A percentile compares a stretch with the other conserved stretches of the same genome.
These are phyloP conservation scores for Drosophila koepferae DNA, from an alignment of 2,888 invertebrate species.

Conservation along the genomic window DNA sequence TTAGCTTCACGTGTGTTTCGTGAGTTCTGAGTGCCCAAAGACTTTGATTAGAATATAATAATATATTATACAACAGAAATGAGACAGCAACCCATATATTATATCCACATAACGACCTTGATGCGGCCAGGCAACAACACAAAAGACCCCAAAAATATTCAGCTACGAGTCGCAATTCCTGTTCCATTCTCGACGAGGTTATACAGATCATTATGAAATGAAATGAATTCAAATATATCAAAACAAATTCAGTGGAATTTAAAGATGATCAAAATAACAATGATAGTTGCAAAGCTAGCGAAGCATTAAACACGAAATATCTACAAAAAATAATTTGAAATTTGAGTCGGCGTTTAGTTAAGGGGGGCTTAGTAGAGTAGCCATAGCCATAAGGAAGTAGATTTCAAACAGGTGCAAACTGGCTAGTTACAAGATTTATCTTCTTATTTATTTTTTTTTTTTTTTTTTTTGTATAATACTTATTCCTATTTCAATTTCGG, in stretches of 20 bases:
- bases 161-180: conserved; percentile 38
- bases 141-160: conserved; percentile 26
- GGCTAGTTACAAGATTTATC: conserved; percentile 39
- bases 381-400: conserved; percentile 36
- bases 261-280: background rate
- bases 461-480: background rate
- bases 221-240: conserved; percentile 30
- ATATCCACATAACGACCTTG: conserved; percentile 55
- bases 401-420: conserved; percentile 20
- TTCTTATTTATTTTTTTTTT: too few species aligned
- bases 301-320: conserved; percentile 47
- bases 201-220: conserved; percentile 34
- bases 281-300: conserved; percentile 48
- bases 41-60: conserved; percentile 25
- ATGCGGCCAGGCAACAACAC: conserved; percentile 13
- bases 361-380: background rate
- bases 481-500: background rate
- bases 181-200: conserved; percentile 47
- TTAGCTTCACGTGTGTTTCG: conserved; percentile 45
- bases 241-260: conserved; percentile 56
- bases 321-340: conserved; percentile 26
- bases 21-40: conserved; percentile 16
- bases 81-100: conserved; percentile 36
- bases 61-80: conserved; percentile 27
- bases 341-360: conserved; percentile 19